Conservation (phyloP, 2,113 vertebrate species). For the Oryctolagus cuniculus region mOryCun1.1 NC_091435.1:82781501-82782000, state of each 20-base stretch:
- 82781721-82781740: neutral
- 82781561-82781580: constrained; percentile 87
- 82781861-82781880: neutral
- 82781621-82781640: constrained; percentile 90
- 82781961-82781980: neutral
- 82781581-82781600: constrained; percentile 87
- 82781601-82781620: constrained; percentile 86
- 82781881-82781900: neutral
- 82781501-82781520: constrained; percentile 85
- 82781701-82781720: neutral
- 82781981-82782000: neutral
- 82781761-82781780: neutral
- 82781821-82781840: neutral
- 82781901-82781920: constrained; percentile 5
- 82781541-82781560: constrained; percentile 88
- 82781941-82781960: neutral
- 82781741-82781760: neutral
- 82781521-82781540: constrained; percentile 82
- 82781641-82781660: constrained; percentile 74
- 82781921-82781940: neutral
- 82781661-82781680: neutral
- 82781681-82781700: neutral
- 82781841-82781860: neutral
- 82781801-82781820: neutral
- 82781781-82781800: neutral